phyloP scores from a whole-genome alignment of 1,140 invertebrate genomes.

The Euura lappo region DNA sequence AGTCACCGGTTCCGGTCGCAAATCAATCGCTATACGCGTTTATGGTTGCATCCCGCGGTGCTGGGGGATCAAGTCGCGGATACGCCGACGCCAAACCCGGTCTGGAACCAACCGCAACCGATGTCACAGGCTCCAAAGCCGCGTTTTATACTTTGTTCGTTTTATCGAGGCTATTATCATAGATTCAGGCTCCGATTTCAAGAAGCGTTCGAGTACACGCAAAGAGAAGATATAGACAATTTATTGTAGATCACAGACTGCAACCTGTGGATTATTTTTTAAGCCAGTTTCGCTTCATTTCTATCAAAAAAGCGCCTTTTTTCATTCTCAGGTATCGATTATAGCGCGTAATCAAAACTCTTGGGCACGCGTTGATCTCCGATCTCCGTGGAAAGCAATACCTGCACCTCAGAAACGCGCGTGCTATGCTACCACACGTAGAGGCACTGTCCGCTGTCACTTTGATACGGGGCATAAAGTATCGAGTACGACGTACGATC shows the following conservation, averaged over 20 bases:
- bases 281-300: too few relatives aligned
- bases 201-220: too few relatives aligned
- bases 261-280: too few relatives aligned
- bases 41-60: conserved; percentile 48
- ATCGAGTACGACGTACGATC: neutral
- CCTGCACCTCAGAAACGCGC: neutral
- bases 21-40: conserved; percentile 58
- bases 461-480: neutral
- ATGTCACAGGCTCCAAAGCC: neutral
- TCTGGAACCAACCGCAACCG: neutral
- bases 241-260: too few relatives aligned
- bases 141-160: too few relatives aligned
- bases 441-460: too few relatives aligned
- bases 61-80: neutral
- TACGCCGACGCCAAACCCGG: neutral
- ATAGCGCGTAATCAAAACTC: neutral
- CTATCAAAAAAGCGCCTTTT: too few relatives aligned
- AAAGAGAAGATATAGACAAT: too few relatives aligned
- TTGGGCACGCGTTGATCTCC: neutral
- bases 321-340: too few relatives aligned
- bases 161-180: too few relatives aligned
- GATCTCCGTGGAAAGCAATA: neutral
- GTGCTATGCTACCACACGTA: too few relatives aligned
- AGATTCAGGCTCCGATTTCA: too few relatives aligned
- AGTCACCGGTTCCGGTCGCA: conserved; percentile 49